phyloP scores from a whole-genome alignment of 2,797 vertebrate genomes.

The Taeniopygia guttata region DNA sequence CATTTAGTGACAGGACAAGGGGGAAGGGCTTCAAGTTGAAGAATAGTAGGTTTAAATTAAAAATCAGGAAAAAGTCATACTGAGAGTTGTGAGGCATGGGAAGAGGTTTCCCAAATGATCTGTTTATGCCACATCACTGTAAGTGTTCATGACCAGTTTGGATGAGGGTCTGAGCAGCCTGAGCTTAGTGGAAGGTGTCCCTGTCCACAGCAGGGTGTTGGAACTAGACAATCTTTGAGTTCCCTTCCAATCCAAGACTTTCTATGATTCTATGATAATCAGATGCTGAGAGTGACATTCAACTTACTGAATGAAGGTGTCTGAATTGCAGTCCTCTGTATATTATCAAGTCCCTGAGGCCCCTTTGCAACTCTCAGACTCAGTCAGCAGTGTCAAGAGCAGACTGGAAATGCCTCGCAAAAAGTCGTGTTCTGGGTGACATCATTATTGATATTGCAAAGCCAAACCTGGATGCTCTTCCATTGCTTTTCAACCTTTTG shows the following conservation, averaged over 20 bases:
- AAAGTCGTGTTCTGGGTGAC: not conserved
- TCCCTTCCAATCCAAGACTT: not conserved
- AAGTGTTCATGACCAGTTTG: not conserved
- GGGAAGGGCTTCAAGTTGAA: not conserved
- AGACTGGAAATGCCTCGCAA: not conserved
- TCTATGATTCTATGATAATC: not conserved
- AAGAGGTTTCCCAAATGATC: not conserved
- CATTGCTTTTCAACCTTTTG: not conserved
- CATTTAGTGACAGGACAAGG: not conserved
- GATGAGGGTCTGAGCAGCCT: not conserved
- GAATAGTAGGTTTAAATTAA: not conserved
- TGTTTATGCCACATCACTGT: not conserved
- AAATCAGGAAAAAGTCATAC: not conserved
- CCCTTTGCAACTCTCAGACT: not conserved
- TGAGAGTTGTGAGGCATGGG: accelerated
- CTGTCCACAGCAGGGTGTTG: accelerated
- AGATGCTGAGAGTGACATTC: not conserved
- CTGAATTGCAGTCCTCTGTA: not conserved
- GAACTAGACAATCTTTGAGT: not conserved
- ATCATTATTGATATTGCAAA: not conserved
- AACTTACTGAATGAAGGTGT: not conserved
- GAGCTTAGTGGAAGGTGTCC: not conserved
- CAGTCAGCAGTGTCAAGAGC: not conserved
- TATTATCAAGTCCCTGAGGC: not conserved
- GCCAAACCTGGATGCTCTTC: not conserved